Evolutionary conservation across 1,140 invertebrate genomes (phyloP).

Genomic region (Rhyzopertha dominica): DNA sequence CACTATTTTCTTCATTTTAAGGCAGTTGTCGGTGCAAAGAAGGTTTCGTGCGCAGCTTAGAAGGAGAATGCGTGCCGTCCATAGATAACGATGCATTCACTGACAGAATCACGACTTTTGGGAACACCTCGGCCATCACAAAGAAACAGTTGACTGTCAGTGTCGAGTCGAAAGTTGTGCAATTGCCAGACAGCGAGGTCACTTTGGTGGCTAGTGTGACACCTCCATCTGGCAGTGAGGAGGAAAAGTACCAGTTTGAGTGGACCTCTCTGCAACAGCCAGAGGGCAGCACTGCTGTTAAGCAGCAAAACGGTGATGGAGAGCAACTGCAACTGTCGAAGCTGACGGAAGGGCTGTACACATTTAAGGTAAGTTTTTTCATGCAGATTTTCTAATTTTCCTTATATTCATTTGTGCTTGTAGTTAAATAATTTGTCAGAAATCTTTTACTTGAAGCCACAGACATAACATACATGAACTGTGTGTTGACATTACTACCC

Average conservation of each 20-base stretch:
- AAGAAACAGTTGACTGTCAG: slow-evolving; percentile 69
- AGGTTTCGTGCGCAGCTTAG: slow-evolving; percentile 53
- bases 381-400: too few species aligned
- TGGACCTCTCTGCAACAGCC: slow-evolving; percentile 84
- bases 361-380: slow-evolving; percentile 69
- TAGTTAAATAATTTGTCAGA: too few species aligned
- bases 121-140: too few species aligned
- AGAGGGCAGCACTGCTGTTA: slow-evolving; percentile 76
- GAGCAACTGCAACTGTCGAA: slow-evolving; percentile 67
- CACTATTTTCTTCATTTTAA: slow-evolving; percentile 12
- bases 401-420: too few species aligned
- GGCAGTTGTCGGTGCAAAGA: slow-evolving; percentile 65
- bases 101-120: too few species aligned
- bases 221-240: slow-evolving; percentile 55
- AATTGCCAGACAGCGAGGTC: slow-evolving; percentile 68
- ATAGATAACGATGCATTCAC: slow-evolving; percentile 33
- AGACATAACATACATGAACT: too few species aligned
- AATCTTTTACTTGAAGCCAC: too few species aligned
- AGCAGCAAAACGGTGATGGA: slow-evolving; percentile 71
- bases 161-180: slow-evolving; percentile 68
- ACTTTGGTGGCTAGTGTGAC: slow-evolving; percentile 75
- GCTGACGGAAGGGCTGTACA: slow-evolving; percentile 79
- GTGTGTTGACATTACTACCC: too few species aligned
- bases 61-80: slow-evolving; percentile 44
- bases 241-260: slow-evolving; percentile 74